Evolutionary conservation across 2,888 invertebrate genomes (phyloP).

Genomic region (Xanthia icteritia): DNA sequence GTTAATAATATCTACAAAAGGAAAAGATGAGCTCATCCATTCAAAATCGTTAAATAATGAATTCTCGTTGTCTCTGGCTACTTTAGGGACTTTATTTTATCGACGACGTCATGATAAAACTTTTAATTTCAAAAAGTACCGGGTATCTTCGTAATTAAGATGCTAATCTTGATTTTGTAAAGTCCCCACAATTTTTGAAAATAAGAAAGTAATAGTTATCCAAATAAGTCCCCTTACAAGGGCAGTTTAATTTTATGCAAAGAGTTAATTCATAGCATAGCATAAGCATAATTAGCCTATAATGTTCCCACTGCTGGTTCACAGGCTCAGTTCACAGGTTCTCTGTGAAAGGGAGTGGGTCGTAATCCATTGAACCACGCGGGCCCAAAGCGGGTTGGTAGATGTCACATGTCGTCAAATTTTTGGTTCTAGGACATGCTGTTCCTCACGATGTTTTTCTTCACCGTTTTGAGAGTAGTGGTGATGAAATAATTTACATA

Average conservation of each 20-base stretch:
- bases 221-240: neutral
- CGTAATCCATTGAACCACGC: too few species aligned
- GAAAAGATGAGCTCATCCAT: neutral
- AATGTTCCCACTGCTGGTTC: too few species aligned
- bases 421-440: too few species aligned
- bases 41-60: neutral
- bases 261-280: too few species aligned
- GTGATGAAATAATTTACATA: too few species aligned
- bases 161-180: conserved; percentile 1
- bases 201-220: neutral
- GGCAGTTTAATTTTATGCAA: neutral
- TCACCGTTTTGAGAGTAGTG: too few species aligned
- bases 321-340: too few species aligned
- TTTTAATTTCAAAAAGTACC: conserved; percentile 25
- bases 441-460: too few species aligned
- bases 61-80: neutral
- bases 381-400: too few species aligned
- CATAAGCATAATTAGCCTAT: too few species aligned
- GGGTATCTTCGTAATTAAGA: conserved; percentile 4
- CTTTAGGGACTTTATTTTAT: neutral
- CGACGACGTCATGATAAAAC: neutral
- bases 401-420: too few species aligned
- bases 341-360: too few species aligned
- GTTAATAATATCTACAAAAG: neutral
- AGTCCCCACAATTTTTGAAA: neutral